phyloP scores from a whole-genome alignment of 2,113 vertebrate species.

The sheep (Ovis aries) region ARS-UI_Ramb_v3.0 NC_056055.1:218301501-218302000 shows the following conservation, averaged over 20 bases:
- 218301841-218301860: constrained; percentile 39
- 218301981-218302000: constrained; percentile 42
- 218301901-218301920: constrained; percentile 54
- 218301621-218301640: background rate
- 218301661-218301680: background rate
- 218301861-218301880: constrained; percentile 44
- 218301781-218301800: background rate
- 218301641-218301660: background rate
- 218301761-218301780: background rate
- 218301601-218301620: background rate
- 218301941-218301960: constrained; percentile 42
- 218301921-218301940: constrained; percentile 49
- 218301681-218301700: background rate
- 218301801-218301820: constrained; percentile 47
- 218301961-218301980: constrained; percentile 64
- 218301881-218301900: constrained; percentile 46
- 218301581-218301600: background rate
- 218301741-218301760: background rate
- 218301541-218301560: background rate
- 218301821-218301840: constrained; percentile 54
- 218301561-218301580: background rate
- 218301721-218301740: accelerated
- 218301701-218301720: background rate
- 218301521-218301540: background rate
- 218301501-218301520: background rate